A percentile compares a stretch with the other conserved stretches of the same genome.
Evolutionary conservation across 1,140 invertebrate species (phyloP).

Genomic region (Drosophila santomea): DNA sequence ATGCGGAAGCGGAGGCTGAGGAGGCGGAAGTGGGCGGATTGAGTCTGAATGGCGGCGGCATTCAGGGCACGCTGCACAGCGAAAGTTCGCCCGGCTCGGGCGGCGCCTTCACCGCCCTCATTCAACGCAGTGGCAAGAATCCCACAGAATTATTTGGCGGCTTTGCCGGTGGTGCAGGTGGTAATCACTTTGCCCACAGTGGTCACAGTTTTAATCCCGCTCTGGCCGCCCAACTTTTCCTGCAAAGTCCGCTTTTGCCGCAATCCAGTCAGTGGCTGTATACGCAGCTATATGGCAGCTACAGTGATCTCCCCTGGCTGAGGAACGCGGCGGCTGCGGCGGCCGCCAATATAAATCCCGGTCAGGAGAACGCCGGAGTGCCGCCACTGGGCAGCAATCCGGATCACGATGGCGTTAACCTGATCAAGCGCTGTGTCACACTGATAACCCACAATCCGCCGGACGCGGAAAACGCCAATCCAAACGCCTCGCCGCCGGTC

Average conservation of each 20-base stretch:
- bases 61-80: slow-evolving; percentile 11
- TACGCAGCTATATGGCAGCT: slow-evolving; percentile 88
- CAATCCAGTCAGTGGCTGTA: slow-evolving; percentile 91
- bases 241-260: slow-evolving; percentile 89
- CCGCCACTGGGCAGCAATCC: slow-evolving; percentile 1
- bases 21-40: slow-evolving; percentile 39
- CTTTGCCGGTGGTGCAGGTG: slow-evolving; percentile 75
- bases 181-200: slow-evolving; percentile 75
- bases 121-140: slow-evolving; percentile 76
- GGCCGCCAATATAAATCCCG: slow-evolving; percentile 6
- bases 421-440: slow-evolving; percentile 79
- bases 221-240: slow-evolving; percentile 88
- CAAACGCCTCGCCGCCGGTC: slow-evolving; percentile 80
- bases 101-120: slow-evolving; percentile 81
- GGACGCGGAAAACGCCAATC: slow-evolving; percentile 79
- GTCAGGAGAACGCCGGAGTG: not conserved
- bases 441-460: slow-evolving; percentile 78
- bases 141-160: slow-evolving; percentile 83
- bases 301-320: slow-evolving; percentile 87
- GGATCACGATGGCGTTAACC: slow-evolving; percentile 66
- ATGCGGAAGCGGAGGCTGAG: slow-evolving; percentile 13
- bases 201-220: slow-evolving; percentile 88
- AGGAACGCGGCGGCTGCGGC: slow-evolving; percentile 61
- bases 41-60: slow-evolving; percentile 29
- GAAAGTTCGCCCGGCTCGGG: slow-evolving; percentile 32